Conservation (phyloP, 2,888 invertebrate species). For the Xiphydria camelus region DNA sequence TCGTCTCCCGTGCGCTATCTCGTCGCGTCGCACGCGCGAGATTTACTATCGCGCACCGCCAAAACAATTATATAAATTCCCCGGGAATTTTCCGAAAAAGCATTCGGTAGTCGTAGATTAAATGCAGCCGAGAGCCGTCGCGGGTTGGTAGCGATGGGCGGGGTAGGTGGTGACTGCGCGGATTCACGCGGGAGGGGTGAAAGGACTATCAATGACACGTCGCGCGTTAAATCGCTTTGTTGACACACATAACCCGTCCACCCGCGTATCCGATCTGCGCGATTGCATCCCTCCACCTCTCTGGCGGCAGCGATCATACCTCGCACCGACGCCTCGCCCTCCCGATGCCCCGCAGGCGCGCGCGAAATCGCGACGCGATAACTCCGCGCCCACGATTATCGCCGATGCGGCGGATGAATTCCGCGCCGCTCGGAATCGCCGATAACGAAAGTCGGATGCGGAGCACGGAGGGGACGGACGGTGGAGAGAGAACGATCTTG, state of each 20-base stretch:
- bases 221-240: constrained; percentile 52
- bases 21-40: constrained; percentile 35
- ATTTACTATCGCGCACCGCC: constrained; percentile 50
- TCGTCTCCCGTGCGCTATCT: too few species aligned
- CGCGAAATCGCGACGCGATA: too few species aligned
- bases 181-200: too few species aligned
- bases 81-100: constrained; percentile 51
- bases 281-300: constrained; percentile 29
- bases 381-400: too few species aligned
- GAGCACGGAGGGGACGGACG: too few species aligned
- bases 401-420: too few species aligned
- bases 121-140: constrained; percentile 39
- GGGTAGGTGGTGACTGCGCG: constrained; percentile 19
- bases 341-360: too few species aligned
- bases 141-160: constrained; percentile 19
- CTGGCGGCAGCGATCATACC: too few species aligned
- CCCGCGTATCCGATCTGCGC: constrained; percentile 43
- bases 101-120: constrained; percentile 50
- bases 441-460: too few species aligned
- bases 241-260: constrained; percentile 52
- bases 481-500: too few species aligned
- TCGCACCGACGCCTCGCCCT: too few species aligned
- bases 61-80: constrained; percentile 58
- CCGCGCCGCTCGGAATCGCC: too few species aligned
- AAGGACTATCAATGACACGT: constrained; percentile 51